A percentile compares a stretch with the other conserved stretches of the same genome.
phyloP scores from a whole-genome alignment of 2,113 vertebrate species.

The Collichthys lucidus region DNA sequence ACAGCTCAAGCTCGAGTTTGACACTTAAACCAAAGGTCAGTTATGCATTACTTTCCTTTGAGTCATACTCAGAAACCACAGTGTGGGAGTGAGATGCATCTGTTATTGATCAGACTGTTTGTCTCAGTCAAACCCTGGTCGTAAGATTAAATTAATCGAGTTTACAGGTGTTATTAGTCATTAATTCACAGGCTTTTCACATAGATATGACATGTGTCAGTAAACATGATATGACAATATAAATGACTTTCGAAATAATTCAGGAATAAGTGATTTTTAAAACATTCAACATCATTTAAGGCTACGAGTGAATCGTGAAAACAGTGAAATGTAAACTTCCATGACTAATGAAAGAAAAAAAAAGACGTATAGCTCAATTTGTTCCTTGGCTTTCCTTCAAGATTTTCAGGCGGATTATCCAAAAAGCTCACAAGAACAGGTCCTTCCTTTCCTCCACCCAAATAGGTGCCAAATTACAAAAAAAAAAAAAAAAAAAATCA shows the following conservation, averaged over 20 bases:
- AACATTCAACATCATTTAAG: no score
- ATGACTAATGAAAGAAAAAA: slow-evolving; percentile 8
- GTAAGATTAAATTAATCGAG: slow-evolving; percentile 1
- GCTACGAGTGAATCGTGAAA: neutral
- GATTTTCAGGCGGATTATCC: slow-evolving; percentile 58
- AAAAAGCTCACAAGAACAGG: slow-evolving; percentile 52
- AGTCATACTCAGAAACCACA: slow-evolving; percentile 49
- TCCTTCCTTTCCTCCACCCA: slow-evolving; percentile 3
- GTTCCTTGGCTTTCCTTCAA: slow-evolving; percentile 53
- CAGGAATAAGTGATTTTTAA: neutral
- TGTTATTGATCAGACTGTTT: slow-evolving; percentile 48
- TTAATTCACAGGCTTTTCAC: neutral
- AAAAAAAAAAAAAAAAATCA: slow-evolving; percentile 49
- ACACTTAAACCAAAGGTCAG: slow-evolving; percentile 41
- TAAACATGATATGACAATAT: neutral
- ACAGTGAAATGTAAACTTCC: neutral
- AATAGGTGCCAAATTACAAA: slow-evolving; percentile 68
- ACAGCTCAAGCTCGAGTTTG: slow-evolving; percentile 44
- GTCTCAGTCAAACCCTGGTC: slow-evolving; percentile 13
- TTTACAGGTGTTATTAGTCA: slow-evolving; percentile 13
- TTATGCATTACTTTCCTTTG: slow-evolving; percentile 47
- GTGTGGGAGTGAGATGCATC: slow-evolving; percentile 61
- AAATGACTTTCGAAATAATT: neutral
- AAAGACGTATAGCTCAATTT: slow-evolving; percentile 45
- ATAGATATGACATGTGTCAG: no score